Evolutionary conservation across 2,797 vertebrate genomes (phyloP), one percentile per base, ranked within the genome.

Genomic region (Pagetopsis macropterus): DNA sequence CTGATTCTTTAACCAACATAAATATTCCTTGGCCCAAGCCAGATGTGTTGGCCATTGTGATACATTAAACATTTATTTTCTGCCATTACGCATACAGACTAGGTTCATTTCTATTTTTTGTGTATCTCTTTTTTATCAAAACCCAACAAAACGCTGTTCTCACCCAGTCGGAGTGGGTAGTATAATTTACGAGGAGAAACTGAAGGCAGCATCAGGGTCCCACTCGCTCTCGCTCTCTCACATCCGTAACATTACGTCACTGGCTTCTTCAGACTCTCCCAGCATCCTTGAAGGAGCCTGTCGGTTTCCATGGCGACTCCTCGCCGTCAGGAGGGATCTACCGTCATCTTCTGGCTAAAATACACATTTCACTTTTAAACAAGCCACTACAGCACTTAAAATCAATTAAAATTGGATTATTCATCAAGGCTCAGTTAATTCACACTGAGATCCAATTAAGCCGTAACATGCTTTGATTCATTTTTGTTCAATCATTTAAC

Each of bases 221-320:
- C 84, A 65, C 83, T 81, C 79, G 54, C 78, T 87, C 75, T 49
- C 81, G n/a, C 57, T 19, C 62, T 83, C 83, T 77, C 73, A 19
- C 77, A 85, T 78, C 78, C 81, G 77, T 89, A 80, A 81, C 86
- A 92, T 94, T 76, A 94, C 94, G 93, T 95, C 94, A 94, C 80
- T 82, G n/a, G 31, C 50, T 56, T 68, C 79, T 84, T 75, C 72
- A 76, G 5, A 72, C 84, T 89, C 78, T 84, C 87, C 65, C 76
- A 75, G 65, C 86, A 88, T 93, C 93, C 91, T 91, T 91, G 89
- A 87, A 82, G 80, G 86, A 59, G 68, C 89, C 83, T 3, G 69
- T 52, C 63, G 87, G 95, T 95, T 95, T 93, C 94, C 93, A 95
- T 95, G 94, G 92, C 81, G 92, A 96, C 92, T 66, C 5, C 0